phyloP scores from a whole-genome alignment of 2,888 invertebrate genomes.

The Drosophila pseudotakahashii region DNA sequence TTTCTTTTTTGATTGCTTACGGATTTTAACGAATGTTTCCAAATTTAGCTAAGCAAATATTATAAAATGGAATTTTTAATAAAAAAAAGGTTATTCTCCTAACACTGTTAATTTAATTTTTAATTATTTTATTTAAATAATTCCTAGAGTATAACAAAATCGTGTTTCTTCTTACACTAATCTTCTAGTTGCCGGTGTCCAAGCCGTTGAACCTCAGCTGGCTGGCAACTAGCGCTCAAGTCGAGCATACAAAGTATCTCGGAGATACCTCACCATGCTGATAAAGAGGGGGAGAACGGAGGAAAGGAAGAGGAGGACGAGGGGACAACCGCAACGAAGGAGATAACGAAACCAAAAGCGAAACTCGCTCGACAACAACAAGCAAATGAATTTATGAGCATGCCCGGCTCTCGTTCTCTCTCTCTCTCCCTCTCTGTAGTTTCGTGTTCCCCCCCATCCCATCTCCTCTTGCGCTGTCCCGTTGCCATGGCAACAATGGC shows the following conservation, averaged over 20 bases:
- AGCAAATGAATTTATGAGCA: conserved; percentile 71
- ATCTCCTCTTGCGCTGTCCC: conserved; percentile 12
- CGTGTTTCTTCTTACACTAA: not conserved
- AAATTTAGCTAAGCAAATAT: too few species aligned
- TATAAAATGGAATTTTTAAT: too few species aligned
- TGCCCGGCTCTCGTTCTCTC: conserved; percentile 42
- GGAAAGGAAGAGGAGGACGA: not conserved
- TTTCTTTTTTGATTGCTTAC: too few species aligned
- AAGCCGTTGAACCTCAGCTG: conserved; percentile 62
- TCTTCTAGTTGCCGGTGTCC: conserved; percentile 3
- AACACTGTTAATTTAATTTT: too few species aligned
- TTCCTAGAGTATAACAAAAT: not conserved
- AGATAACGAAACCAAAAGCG: conserved; percentile 54
- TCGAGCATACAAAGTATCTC: conserved; percentile 45
- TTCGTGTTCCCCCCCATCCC: not conserved
- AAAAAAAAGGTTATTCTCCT: too few species aligned
- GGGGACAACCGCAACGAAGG: conserved; percentile 32
- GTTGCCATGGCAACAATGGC: conserved; percentile 78
- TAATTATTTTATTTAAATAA: not conserved
- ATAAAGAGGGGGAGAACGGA: not conserved
- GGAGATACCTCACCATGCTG: conserved; percentile 23
- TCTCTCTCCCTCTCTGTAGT: conserved; percentile 9
- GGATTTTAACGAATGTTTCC: too few species aligned
- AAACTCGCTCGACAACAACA: conserved; percentile 57
- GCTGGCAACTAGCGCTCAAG: conserved; percentile 23